A percentile compares a stretch with the other conserved stretches of the same genome.
phyloP scores from a whole-genome alignment of 2,797 vertebrate genomes.

The Enteromius argenteus region DNA sequence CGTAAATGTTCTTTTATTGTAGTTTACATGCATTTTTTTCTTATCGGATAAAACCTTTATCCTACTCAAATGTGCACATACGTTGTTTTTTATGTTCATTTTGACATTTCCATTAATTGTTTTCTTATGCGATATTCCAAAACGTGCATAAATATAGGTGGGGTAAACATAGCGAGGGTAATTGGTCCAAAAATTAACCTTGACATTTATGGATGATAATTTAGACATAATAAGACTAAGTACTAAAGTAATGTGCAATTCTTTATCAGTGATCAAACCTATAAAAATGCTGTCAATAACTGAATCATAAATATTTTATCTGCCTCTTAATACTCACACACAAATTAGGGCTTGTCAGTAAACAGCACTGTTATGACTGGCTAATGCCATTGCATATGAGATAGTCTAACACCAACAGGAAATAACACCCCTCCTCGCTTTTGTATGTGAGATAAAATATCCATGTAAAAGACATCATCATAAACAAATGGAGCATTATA shows the following conservation, averaged over 20 bases:
- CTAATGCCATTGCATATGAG: background rate
- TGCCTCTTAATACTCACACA: background rate
- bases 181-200: no score
- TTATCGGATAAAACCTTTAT: no score
- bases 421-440: background rate
- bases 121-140: no score
- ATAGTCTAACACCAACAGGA: background rate
- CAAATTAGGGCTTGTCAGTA: background rate
- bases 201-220: background rate
- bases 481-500: background rate
- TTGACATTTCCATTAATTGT: no score
- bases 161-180: no score
- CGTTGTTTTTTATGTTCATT: no score
- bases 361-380: background rate
- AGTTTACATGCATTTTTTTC: no score
- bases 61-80: no score
- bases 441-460: background rate
- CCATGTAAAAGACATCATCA: background rate
- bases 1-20: no score
- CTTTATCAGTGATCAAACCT: background rate
- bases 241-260: background rate
- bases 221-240: background rate
- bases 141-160: no score
- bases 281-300: background rate
- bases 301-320: background rate